These are phyloP conservation scores for Bombyx mori DNA, from an alignment of 1,140 invertebrate genomes.

Conservation along the genomic window ASM3026992v2 NC_085129.1:9207001-9207500, in stretches of 20 bases:
- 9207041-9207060: constrained; percentile 32
- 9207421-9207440: neutral
- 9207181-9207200: neutral
- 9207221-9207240: constrained; percentile 4
- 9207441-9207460: neutral
- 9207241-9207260: neutral
- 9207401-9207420: neutral
- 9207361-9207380: neutral
- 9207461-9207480: constrained; percentile 15
- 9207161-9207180: constrained; percentile 1
- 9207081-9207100: constrained; percentile 21
- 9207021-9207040: constrained; percentile 34
- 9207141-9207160: neutral
- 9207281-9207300: too few relatives aligned
- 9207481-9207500: constrained; percentile 48
- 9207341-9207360: neutral
- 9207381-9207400: neutral
- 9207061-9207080: constrained; percentile 23
- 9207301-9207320: too few relatives aligned
- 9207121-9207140: constrained; percentile 5
- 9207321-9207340: neutral
- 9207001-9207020: constrained; percentile 6
- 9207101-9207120: constrained; percentile 16
- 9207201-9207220: constrained; percentile 2
- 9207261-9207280: too few relatives aligned